phyloP scores from a whole-genome alignment of 2,888 invertebrate genomes.

The Lasioglossum figueresi region DNA sequence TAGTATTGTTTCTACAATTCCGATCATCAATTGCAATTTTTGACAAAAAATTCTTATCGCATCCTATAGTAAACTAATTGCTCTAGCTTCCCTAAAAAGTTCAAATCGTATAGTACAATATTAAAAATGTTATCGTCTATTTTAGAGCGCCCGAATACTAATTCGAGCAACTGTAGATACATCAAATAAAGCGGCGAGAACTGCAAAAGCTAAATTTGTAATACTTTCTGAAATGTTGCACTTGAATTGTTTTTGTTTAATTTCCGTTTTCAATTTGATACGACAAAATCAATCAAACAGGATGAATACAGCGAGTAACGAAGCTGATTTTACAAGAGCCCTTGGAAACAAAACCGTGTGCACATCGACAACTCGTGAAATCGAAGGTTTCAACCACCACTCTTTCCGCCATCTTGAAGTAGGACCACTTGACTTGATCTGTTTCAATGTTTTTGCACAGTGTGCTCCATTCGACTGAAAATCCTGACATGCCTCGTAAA shows the following conservation, averaged over 20 bases:
- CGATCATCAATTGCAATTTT: too few species aligned
- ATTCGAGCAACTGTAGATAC: too few species aligned
- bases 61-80: too few species aligned
- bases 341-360: neutral
- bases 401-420: neutral
- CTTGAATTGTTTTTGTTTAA: neutral
- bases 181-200: neutral
- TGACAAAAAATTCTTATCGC: too few species aligned
- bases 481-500: neutral
- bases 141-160: too few species aligned
- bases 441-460: neutral
- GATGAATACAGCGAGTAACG: neutral
- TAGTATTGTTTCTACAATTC: too few species aligned
- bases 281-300: neutral
- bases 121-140: neutral
- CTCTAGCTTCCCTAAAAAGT: too few species aligned
- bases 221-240: neutral
- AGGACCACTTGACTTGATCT: neutral
- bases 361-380: neutral
- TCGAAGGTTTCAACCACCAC: neutral
- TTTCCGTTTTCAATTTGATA: neutral
- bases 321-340: neutral
- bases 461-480: neutral
- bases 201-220: neutral
- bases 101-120: too few species aligned